Evolutionary conservation across 2,113 vertebrate genomes (phyloP), one percentile per base, ranked within the genome.

Genomic region (Seriola rivoliana): DNA sequence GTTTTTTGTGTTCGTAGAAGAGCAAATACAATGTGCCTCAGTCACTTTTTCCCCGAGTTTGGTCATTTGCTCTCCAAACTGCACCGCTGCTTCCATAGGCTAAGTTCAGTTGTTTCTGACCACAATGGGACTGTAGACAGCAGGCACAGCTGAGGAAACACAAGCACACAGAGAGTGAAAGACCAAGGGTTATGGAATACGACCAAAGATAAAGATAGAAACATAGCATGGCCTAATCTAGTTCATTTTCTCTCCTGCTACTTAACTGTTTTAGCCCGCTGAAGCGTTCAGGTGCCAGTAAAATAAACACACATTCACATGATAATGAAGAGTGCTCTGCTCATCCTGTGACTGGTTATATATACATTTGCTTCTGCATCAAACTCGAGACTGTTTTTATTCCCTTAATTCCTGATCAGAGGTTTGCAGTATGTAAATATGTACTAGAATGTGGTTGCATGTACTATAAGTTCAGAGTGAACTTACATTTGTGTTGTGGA

Each of bases 91-190:
- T 93, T 85, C 86, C 78, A 92, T 95, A 93, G 92, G 93, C 92
- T 85, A 93, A 89, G 88, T 91, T 88, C 65, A 88, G 87, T 96
- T 95, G 93, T 96, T 91, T 94, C 93, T 95, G 90, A 95, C 94
- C 95, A 93, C 94, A 91, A 85, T 84, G 87, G 75, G 82, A 88
- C 79, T 91, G 94, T 75, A 91, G 93, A 93, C 90, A 92, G 92
- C 66, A 12, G 90, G 87, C 91, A 93, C 93, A 87, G 92, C 93
- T 95, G 90, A 94, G 91, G 92, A 93, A 94, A 92, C 88, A 93
- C 85, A 81, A 88, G 84, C 80, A 73, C 75, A 85, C 58, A 50
- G 65, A 77, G 55, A 83, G 75, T 68, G 74, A 85, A 89, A 91
- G 85, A 88, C 85, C 83, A 81, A 90, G 78, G 55, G 71, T 57